Evolutionary conservation across 2,113 vertebrate species (phyloP).

Genomic region (Sigmodon hispidus): DNA sequence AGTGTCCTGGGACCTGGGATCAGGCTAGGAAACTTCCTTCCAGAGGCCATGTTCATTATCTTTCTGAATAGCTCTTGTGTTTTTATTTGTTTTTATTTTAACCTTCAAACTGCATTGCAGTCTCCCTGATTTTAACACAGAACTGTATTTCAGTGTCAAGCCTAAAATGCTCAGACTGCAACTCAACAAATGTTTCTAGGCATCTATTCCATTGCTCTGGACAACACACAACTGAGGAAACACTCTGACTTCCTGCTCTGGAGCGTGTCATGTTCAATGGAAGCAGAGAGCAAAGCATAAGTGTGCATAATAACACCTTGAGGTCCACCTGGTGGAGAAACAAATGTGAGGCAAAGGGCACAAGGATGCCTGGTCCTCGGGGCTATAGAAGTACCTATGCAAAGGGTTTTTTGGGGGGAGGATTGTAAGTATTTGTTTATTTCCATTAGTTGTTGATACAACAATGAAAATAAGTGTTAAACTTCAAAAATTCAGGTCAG

Average conservation of each 20-base stretch:
- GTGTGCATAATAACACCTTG: too few relatives aligned
- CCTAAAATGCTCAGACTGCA: neutral
- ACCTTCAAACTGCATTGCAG: neutral
- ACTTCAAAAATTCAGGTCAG: too few relatives aligned
- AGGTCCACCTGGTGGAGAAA: neutral
- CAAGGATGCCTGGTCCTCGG: neutral
- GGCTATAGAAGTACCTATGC: rapidly evolving
- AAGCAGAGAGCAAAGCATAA: neutral
- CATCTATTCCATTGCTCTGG: too few relatives aligned
- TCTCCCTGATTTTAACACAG: neutral
- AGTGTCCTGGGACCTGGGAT: neutral
- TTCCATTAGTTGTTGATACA: too few relatives aligned
- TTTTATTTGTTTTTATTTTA: neutral
- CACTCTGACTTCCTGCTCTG: neutral
- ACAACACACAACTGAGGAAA: neutral
- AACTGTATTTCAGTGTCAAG: neutral
- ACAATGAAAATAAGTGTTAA: too few relatives aligned
- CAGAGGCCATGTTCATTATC: neutral
- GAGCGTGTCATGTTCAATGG: neutral
- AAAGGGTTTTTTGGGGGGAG: too few relatives aligned
- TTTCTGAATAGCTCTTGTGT: neutral
- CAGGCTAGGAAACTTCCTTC: neutral
- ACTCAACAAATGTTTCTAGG: neutral
- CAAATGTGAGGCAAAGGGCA: neutral
- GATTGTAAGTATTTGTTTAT: too few relatives aligned